These are phyloP conservation scores for Glyphotaelius pellucidus DNA, from an alignment of 2,888 invertebrate genomes.

Conservation along the genomic window DNA sequence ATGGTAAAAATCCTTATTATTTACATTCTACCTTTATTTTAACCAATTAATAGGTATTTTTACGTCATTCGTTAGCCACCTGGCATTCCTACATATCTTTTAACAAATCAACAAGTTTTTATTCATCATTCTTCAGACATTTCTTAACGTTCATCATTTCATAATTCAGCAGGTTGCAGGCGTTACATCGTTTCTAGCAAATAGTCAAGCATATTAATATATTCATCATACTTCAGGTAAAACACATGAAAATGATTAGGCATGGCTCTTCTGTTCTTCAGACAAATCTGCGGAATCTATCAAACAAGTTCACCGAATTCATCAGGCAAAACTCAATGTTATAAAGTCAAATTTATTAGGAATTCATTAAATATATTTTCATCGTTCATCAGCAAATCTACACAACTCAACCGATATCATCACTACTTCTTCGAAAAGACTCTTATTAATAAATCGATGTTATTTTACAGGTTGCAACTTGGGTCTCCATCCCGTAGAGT, in stretches of 20 bases:
- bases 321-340: too few relatives aligned
- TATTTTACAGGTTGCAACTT: too few relatives aligned
- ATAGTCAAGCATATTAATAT: neutral
- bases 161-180: neutral
- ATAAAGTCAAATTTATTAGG: too few relatives aligned
- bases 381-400: too few relatives aligned
- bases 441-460: too few relatives aligned
- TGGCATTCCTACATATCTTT: neutral
- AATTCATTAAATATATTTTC: too few relatives aligned
- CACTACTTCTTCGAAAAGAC: too few relatives aligned
- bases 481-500: too few relatives aligned
- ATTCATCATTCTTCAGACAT: neutral
- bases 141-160: neutral
- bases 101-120: neutral
- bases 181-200: neutral
- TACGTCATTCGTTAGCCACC: neutral
- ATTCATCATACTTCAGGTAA: neutral
- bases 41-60: neutral
- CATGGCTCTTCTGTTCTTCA: neutral
- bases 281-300: neutral
- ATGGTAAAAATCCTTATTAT: neutral
- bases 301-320: too few relatives aligned
- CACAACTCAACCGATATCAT: neutral
- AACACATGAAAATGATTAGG: neutral
- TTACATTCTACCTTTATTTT: neutral